A percentile compares a stretch with the other conserved stretches of the same genome.
Conservation (phyloP, 2,888 invertebrate species). For the Metellina segmentata region DNA sequence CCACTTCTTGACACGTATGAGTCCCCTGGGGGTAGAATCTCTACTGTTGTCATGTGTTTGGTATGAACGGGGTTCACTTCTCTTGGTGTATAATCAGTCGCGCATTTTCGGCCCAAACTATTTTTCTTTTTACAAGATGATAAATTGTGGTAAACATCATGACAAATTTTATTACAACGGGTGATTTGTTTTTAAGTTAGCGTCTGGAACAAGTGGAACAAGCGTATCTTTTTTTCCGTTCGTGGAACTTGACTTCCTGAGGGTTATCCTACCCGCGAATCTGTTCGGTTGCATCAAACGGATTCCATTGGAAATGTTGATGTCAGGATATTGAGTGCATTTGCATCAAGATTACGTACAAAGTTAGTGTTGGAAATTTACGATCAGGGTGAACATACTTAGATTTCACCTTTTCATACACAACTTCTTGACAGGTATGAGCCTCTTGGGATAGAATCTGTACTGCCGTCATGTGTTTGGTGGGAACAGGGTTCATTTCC, state of each 20-base stretch:
- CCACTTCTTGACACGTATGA: conserved; percentile 42
- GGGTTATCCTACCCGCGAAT: neutral
- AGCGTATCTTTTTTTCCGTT: neutral
- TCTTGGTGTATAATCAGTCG: neutral
- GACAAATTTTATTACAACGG: conserved; percentile 1
- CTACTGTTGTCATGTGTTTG: conserved; percentile 16
- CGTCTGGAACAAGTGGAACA: neutral
- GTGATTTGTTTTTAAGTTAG: neutral
- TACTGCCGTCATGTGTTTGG: conserved; percentile 16
- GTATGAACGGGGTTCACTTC: neutral
- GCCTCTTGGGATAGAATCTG: conserved; percentile 1
- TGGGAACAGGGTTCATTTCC: neutral
- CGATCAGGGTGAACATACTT: too few species aligned
- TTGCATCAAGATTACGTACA: too few species aligned
- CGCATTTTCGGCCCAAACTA: neutral
- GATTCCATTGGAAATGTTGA: neutral
- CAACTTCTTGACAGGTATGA: conserved; percentile 39
- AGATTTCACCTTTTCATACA: conserved; percentile 70
- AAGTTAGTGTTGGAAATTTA: too few species aligned
- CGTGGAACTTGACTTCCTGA: neutral
- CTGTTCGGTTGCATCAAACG: too few species aligned
- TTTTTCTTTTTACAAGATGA: neutral
- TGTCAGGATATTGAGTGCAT: too few species aligned
- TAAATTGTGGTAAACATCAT: neutral
- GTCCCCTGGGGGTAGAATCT: conserved; percentile 19